These are phyloP conservation scores for Pipa parva DNA, from an alignment of 2,113 vertebrate species.

Conservation along the genomic window DNA sequence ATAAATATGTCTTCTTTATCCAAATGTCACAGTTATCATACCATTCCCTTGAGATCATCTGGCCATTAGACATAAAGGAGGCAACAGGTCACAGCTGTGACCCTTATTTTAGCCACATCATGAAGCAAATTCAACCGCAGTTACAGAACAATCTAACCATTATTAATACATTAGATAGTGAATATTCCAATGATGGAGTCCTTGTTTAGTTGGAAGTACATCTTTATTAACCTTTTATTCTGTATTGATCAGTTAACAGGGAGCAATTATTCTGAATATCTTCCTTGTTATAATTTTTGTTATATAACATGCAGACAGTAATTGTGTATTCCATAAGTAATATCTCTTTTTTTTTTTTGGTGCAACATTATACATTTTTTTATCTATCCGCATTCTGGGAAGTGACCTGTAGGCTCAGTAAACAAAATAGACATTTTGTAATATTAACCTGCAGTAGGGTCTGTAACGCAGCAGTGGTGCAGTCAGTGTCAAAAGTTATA, in stretches of 20 bases:
- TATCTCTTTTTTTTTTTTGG: no score
- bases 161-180: not conserved
- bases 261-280: not conserved
- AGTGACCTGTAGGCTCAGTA: no score
- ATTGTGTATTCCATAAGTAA: no score
- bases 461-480: no score
- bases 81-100: not conserved
- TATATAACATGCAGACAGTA: not conserved
- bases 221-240: not conserved
- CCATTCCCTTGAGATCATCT: slow-evolving; percentile 1
- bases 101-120: slow-evolving; percentile 13
- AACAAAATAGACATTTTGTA: no score
- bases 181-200: not conserved
- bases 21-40: not conserved
- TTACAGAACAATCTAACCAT: not conserved
- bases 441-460: no score
- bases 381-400: no score
- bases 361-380: no score
- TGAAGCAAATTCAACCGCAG: not conserved
- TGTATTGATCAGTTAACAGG: not conserved
- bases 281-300: not conserved
- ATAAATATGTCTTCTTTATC: not conserved
- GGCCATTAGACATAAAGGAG: not conserved
- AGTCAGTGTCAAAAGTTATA: no score
- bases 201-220: not conserved